These are phyloP conservation scores for Graphium colonna DNA, from an alignment of 2,888 invertebrate species.

Conservation along the genomic window DNA sequence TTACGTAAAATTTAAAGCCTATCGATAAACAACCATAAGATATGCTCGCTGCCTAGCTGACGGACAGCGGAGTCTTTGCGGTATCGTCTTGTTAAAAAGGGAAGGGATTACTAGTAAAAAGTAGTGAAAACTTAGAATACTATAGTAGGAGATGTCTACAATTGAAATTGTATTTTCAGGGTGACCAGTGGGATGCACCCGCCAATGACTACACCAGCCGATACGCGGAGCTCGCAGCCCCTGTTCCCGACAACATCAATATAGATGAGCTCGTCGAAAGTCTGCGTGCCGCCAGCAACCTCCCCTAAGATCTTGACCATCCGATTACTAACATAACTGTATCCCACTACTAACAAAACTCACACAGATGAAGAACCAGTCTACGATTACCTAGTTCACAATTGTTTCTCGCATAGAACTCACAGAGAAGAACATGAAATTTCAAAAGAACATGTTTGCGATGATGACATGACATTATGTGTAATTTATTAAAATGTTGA, in stretches of 20 bases:
- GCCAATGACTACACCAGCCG: slow-evolving; percentile 43
- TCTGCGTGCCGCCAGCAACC: slow-evolving; percentile 38
- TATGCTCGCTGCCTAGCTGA: too few relatives aligned
- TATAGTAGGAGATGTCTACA: too few relatives aligned
- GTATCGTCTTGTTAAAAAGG: too few relatives aligned
- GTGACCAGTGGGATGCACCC: slow-evolving; percentile 20
- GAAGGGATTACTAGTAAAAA: too few relatives aligned
- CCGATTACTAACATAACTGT: background rate
- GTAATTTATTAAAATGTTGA: slow-evolving; percentile 42
- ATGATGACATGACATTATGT: slow-evolving; percentile 22
- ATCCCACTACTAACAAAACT: slow-evolving; percentile 39
- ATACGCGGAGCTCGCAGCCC: slow-evolving; percentile 58
- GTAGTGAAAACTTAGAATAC: too few relatives aligned
- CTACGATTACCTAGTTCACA: too few relatives aligned
- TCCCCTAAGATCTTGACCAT: slow-evolving; percentile 12
- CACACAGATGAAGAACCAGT: background rate
- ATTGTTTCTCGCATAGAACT: too few relatives aligned
- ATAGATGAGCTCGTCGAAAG: slow-evolving; percentile 42
- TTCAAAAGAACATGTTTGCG: background rate
- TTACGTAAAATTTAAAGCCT: too few relatives aligned
- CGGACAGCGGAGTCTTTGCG: too few relatives aligned
- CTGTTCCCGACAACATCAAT: slow-evolving; percentile 47
- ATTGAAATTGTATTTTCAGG: too few relatives aligned
- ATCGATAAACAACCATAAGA: too few relatives aligned
- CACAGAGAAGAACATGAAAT: background rate